A percentile compares a stretch with the other conserved stretches of the same genome.
Evolutionary conservation across 2,113 vertebrate genomes (phyloP).

Genomic region (Mesitornis unicolor): DNA sequence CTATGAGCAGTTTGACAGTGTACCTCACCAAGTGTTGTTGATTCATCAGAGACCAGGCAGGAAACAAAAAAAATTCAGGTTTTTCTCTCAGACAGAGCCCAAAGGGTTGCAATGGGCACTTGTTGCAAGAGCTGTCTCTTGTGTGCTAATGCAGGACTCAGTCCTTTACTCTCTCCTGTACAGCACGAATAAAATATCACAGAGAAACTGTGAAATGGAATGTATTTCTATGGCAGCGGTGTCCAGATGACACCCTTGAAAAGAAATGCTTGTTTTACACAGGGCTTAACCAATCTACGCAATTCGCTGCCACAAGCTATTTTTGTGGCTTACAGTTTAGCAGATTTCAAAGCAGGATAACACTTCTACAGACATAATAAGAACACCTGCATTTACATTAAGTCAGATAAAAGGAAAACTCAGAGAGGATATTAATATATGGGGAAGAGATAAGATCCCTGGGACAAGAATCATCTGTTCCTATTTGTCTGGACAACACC

Average conservation of each 20-base stretch:
- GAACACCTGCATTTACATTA: slow-evolving; percentile 24
- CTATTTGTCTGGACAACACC: not conserved
- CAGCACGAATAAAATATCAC: slow-evolving; percentile 47
- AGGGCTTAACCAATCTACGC: not conserved
- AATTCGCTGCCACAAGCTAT: not conserved
- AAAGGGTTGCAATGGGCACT: not conserved
- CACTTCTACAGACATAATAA: slow-evolving; percentile 28
- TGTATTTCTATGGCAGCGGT: not conserved
- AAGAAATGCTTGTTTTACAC: slow-evolving; percentile 42
- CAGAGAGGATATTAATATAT: not conserved
- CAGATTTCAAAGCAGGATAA: slow-evolving; percentile 45
- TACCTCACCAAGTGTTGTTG: not conserved
- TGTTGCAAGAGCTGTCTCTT: not conserved
- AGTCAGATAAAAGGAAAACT: slow-evolving; percentile 2
- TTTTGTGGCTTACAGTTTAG: slow-evolving; percentile 3
- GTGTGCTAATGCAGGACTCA: not conserved
- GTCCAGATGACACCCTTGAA: not conserved
- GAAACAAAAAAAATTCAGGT: not conserved
- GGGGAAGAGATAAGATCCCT: not conserved
- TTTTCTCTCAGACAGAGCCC: not conserved
- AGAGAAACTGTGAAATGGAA: not conserved
- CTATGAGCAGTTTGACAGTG: not conserved
- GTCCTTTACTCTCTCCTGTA: not conserved
- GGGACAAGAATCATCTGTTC: not conserved
- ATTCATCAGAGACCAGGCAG: not conserved